phyloP scores from a whole-genome alignment of 2,888 invertebrate genomes.

The Drosophila rellima region DNA sequence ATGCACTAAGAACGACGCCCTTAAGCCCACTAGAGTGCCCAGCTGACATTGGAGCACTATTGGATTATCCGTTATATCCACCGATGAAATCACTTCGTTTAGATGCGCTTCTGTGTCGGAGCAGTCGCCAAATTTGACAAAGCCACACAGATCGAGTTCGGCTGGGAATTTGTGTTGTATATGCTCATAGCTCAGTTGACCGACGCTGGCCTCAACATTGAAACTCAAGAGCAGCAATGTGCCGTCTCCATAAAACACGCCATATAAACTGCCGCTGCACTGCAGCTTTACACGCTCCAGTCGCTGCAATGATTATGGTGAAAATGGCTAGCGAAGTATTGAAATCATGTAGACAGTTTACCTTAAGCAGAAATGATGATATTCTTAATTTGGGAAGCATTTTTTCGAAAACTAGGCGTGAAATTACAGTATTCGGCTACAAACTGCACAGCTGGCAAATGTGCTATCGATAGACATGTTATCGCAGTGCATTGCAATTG shows the following conservation, averaged over 20 bases:
- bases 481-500: conserved; percentile 35
- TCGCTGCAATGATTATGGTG: conserved; percentile 86
- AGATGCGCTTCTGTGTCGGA: conserved; percentile 88
- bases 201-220: conserved; percentile 88
- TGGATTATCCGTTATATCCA: conserved; percentile 93
- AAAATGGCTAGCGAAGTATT: background rate
- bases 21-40: conserved; percentile 87
- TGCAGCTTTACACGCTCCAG: conserved; percentile 88
- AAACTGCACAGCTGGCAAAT: conserved; percentile 74
- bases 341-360: conserved; percentile 84
- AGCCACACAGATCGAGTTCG: conserved; percentile 92
- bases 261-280: conserved; percentile 91
- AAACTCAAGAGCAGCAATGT: conserved; percentile 90
- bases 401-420: conserved; percentile 41
- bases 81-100: conserved; percentile 89
- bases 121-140: conserved; percentile 89
- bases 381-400: conserved; percentile 92
- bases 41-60: conserved; percentile 88
- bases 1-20: conserved; percentile 90
- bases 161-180: conserved; percentile 89
- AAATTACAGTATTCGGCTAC: conserved; percentile 27
- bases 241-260: conserved; percentile 91
- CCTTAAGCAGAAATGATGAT: conserved; percentile 90
- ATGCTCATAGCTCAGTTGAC: conserved; percentile 86
- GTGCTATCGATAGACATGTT: conserved; percentile 41